phyloP scores from a whole-genome alignment of 2,113 vertebrate species.

The Chrysochloris asiatica region DNA sequence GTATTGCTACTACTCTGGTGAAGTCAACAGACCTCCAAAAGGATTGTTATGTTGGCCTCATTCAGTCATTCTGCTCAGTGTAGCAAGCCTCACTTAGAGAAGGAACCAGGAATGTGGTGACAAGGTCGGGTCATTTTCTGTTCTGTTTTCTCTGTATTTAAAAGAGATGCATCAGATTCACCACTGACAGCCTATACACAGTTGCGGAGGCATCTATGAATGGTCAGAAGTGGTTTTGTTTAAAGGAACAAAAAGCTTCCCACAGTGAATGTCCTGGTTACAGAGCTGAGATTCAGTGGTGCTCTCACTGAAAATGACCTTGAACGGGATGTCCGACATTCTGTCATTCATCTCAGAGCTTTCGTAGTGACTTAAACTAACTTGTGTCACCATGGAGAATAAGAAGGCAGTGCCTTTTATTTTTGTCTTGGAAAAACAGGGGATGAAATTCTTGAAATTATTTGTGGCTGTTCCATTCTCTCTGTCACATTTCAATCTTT shows the following conservation, averaged over 20 bases:
- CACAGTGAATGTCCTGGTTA: not conserved
- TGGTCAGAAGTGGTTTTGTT: not conserved
- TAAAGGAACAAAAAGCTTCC: not conserved
- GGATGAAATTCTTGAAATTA: conserved; percentile 23
- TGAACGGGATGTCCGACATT: not conserved
- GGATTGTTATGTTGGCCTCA: not conserved
- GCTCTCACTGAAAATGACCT: not conserved
- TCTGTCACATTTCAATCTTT: not conserved
- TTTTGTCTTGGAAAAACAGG: conserved; percentile 3
- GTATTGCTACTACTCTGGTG: not conserved
- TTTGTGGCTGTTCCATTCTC: not conserved
- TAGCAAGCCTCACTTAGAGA: not conserved
- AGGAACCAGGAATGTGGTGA: not conserved
- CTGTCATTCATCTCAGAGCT: not conserved
- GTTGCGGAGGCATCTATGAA: not conserved
- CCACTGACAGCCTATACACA: not conserved
- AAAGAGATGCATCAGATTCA: not conserved
- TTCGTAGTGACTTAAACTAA: not conserved
- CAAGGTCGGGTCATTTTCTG: not conserved
- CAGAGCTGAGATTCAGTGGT: not conserved
- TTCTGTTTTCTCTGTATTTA: conserved; percentile 23
- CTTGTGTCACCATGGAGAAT: not conserved
- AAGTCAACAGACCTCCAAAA: not conserved
- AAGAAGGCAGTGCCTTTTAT: not conserved
- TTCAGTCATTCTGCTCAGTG: not conserved